Conservation (phyloP, 2,888 invertebrate genomes). For the Clusia tigrina region DNA sequence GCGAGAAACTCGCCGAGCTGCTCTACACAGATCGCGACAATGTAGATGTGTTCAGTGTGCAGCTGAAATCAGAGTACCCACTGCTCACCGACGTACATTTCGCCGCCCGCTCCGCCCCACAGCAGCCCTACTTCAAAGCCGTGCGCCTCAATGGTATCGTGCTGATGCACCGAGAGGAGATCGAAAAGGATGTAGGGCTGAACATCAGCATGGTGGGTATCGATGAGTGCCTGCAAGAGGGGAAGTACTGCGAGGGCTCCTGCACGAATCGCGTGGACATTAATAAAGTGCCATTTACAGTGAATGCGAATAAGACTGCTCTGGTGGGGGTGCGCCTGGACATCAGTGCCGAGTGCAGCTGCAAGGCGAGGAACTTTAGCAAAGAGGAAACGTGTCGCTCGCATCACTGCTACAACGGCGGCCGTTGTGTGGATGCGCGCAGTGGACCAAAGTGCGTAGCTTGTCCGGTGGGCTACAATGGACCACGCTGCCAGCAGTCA, state of each 20-base stretch:
- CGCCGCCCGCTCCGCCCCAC: constrained; percentile 84
- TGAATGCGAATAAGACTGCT: constrained; percentile 95
- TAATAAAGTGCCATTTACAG: constrained; percentile 84
- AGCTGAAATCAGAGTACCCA: constrained; percentile 81
- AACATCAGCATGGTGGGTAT: constrained; percentile 98
- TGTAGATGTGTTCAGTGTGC: constrained; percentile 96
- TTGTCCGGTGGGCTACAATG: constrained; percentile 91
- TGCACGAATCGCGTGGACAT: constrained; percentile 91
- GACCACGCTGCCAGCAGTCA: constrained; percentile 96
- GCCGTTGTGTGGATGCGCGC: constrained; percentile 90
- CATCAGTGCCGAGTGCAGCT: constrained; percentile 88
- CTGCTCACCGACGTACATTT: constrained; percentile 91
- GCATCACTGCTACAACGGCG: constrained; percentile 92
- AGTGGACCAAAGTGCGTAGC: constrained; percentile 83
- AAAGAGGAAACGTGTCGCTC: constrained; percentile 86
- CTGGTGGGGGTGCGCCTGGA: constrained; percentile 94
- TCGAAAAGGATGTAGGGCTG: constrained; percentile 88
- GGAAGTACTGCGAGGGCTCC: constrained; percentile 88
- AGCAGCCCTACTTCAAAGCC: constrained; percentile 86
- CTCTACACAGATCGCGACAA: constrained; percentile 85
- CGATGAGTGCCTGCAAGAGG: constrained; percentile 92
- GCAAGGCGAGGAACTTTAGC: constrained; percentile 90
- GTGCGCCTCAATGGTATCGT: constrained; percentile 93
- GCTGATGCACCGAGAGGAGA: constrained; percentile 89
- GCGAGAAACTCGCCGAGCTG: constrained; percentile 84